Conservation (phyloP, 2,797 vertebrate species). For the Acipenser transmontanus region DNA sequence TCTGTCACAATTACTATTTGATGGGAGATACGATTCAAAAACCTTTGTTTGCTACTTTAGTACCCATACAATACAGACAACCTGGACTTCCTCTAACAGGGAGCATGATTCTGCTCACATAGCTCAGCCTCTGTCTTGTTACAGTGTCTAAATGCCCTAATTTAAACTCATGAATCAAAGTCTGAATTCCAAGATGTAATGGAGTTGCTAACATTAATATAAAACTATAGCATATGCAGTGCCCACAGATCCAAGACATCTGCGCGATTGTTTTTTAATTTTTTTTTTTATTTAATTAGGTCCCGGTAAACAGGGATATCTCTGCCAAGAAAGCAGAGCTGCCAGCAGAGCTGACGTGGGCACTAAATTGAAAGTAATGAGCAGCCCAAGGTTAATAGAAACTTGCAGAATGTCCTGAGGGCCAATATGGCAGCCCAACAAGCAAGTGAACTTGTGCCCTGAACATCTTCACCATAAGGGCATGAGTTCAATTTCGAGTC, state of each 20-base stretch:
- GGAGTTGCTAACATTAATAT: not conserved
- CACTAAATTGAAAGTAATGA: too few relatives aligned
- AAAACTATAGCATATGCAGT: not conserved
- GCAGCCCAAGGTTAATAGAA: not conserved
- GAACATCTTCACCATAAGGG: constrained; percentile 6
- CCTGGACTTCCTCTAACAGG: not conserved
- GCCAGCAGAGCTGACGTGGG: not conserved
- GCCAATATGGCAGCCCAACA: too few relatives aligned
- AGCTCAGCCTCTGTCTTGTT: not conserved
- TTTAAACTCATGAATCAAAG: not conserved
- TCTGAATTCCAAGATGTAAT: not conserved
- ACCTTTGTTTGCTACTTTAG: too few relatives aligned
- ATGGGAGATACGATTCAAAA: too few relatives aligned
- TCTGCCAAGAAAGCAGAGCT: not conserved
- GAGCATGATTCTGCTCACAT: not conserved
- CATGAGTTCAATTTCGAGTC: not conserved
- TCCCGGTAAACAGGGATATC: not conserved
- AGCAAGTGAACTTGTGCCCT: not conserved
- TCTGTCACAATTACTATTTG: too few relatives aligned
- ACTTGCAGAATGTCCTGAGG: not conserved
- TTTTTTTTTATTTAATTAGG: too few relatives aligned
- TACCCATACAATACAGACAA: too few relatives aligned
- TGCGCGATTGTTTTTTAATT: too few relatives aligned
- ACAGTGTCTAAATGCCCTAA: not conserved
- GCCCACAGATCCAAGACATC: not conserved